A percentile compares a stretch with the other conserved stretches of the same genome.
phyloP scores from a whole-genome alignment of 2,888 invertebrate species.

The Macrophya alboannulata region DNA sequence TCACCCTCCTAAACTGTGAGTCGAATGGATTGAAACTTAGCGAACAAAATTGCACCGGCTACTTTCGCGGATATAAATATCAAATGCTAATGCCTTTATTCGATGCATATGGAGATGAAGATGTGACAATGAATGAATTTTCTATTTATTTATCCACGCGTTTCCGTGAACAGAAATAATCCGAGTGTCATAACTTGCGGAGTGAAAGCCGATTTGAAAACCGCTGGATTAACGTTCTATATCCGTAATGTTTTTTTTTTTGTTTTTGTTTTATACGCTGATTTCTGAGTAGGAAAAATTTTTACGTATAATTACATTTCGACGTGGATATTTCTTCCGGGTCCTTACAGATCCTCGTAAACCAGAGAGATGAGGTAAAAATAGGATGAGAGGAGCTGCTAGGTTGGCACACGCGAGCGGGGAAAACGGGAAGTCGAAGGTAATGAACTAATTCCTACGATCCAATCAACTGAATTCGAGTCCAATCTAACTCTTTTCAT shows the following conservation, averaged over 20 bases:
- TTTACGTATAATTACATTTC: constrained; percentile 9
- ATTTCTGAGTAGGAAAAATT: background rate
- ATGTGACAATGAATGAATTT: background rate
- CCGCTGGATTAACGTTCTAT: constrained; percentile 31
- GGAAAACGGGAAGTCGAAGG: constrained; percentile 57
- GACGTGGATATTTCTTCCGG: background rate
- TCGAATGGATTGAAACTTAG: background rate
- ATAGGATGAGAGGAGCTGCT: constrained; percentile 29
- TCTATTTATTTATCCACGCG: background rate
- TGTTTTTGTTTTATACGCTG: background rate
- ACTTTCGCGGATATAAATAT: no score
- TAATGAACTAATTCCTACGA: constrained; percentile 69
- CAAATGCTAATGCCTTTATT: background rate
- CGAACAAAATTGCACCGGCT: background rate
- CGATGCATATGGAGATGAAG: background rate
- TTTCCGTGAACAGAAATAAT: background rate
- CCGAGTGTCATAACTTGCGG: background rate
- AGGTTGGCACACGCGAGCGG: background rate
- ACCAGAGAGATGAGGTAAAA: background rate
- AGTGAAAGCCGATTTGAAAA: constrained; percentile 26
- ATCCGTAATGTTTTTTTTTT: no score
- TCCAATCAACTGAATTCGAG: constrained; percentile 65
- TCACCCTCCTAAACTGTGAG: background rate
- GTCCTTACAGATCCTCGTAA: background rate
- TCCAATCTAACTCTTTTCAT: constrained; percentile 62